A percentile compares a stretch with the other conserved stretches of the same genome.
These are phyloP conservation scores for Adelges cooleyi DNA, from an alignment of 1,140 invertebrate genomes.

Conservation along the genomic window DNA sequence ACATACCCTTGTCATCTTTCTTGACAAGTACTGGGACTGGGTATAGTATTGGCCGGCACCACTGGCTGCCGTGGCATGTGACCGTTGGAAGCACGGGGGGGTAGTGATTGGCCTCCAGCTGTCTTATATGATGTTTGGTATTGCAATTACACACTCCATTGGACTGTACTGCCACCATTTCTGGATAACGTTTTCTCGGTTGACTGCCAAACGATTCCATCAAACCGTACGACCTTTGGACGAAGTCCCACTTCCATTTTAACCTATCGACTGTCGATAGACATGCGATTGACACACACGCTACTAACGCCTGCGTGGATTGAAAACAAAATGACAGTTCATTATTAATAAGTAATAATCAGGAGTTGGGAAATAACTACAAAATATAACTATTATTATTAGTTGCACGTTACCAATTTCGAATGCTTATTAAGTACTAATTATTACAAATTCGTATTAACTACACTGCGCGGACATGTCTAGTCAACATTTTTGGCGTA, in stretches of 20 bases:
- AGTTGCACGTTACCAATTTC: no score
- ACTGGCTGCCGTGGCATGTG: background rate
- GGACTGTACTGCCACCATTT: background rate
- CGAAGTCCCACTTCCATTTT: slow-evolving; percentile 3
- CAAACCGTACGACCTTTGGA: background rate
- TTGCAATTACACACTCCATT: background rate
- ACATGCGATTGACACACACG: slow-evolving; percentile 3
- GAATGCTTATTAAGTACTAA: no score
- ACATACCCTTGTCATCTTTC: background rate
- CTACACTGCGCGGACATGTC: no score
- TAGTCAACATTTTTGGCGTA: no score
- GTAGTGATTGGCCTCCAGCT: background rate
- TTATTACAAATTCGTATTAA: no score
- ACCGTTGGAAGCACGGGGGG: background rate
- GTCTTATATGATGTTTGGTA: no score
- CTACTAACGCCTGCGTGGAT: slow-evolving; percentile 10
- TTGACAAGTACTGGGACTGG: background rate
- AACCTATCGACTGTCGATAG: background rate
- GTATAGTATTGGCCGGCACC: background rate
- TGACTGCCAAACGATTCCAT: background rate
- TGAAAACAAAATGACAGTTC: no score
- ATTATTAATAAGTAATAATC: no score
- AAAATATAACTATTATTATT: no score
- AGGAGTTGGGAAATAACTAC: no score
- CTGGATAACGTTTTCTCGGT: background rate